Conservation (phyloP, 2,888 invertebrate species). For the Drosophila pseudotalamancana region DNA sequence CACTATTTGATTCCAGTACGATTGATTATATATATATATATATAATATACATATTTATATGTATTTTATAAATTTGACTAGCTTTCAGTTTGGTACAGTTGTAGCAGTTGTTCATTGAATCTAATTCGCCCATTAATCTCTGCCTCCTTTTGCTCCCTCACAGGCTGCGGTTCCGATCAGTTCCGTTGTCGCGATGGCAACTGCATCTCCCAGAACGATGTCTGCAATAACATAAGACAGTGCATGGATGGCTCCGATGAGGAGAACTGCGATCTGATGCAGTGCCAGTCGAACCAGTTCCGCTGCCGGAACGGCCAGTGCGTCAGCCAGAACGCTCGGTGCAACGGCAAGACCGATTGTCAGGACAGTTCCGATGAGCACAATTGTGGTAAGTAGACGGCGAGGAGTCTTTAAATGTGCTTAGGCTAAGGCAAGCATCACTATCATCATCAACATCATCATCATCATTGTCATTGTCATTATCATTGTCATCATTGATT, state of each 20-base stretch:
- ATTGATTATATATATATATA: conserved; percentile 1
- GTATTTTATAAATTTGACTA: conserved; percentile 1
- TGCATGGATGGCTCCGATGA: conserved; percentile 90
- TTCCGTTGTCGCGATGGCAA: conserved; percentile 89
- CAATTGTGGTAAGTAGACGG: conserved; percentile 85
- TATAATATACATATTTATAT: background rate
- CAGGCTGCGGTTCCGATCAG: conserved; percentile 88
- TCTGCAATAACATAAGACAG: conserved; percentile 88
- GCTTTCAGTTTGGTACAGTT: conserved; percentile 21
- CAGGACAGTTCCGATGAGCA: conserved; percentile 86
- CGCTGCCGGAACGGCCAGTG: conserved; percentile 83
- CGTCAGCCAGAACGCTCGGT: conserved; percentile 81
- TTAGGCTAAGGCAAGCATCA: conserved; percentile 1
- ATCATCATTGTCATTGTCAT: conserved; percentile 12
- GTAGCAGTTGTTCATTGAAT: conserved; percentile 10
- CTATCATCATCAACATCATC: conserved; percentile 7
- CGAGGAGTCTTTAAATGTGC: background rate
- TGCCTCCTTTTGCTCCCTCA: conserved; percentile 26
- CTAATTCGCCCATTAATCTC: conserved; percentile 5
- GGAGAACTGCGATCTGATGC: conserved; percentile 84
- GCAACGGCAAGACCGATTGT: conserved; percentile 86
- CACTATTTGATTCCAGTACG: conserved; percentile 38
- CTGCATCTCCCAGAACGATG: conserved; percentile 87
- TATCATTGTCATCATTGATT: conserved; percentile 20
- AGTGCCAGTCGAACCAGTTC: conserved; percentile 81